phyloP scores from a whole-genome alignment of 23 tunicate species.

The Styela plicata region DNA sequence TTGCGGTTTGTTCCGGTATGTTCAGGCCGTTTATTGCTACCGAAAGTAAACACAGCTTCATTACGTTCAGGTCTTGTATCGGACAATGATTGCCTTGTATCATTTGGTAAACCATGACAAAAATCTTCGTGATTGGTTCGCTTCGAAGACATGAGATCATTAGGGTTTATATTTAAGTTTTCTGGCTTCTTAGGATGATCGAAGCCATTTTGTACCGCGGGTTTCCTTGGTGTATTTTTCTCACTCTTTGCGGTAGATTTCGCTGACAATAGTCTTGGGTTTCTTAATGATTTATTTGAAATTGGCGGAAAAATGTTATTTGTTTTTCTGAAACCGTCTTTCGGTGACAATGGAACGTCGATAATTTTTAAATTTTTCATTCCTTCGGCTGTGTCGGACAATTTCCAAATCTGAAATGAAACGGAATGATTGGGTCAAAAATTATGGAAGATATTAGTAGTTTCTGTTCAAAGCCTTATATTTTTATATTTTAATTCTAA shows the following conservation, averaged over 20 bases:
- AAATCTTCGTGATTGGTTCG: not conserved
- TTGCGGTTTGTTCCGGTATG: not conserved
- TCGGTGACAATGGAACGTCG: not conserved
- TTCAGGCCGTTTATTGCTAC: not conserved
- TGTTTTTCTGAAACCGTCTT: not conserved
- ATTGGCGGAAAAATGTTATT: constrained; percentile 27
- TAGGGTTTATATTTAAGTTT: not conserved
- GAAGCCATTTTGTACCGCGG: not conserved
- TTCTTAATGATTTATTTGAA: constrained; percentile 3
- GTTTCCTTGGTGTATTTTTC: constrained; percentile 5
- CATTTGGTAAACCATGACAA: constrained; percentile 13
- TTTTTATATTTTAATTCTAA: no score
- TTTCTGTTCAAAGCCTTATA: no score
- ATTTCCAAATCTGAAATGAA: constrained; percentile 30
- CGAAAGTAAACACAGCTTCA: not conserved
- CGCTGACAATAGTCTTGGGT: constrained; percentile 19
- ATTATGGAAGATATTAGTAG: not conserved
- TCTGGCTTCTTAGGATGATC: not conserved
- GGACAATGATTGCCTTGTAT: not conserved
- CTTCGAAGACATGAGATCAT: not conserved
- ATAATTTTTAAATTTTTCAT: not conserved
- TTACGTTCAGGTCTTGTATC: constrained; percentile 4
- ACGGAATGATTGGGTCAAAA: not conserved
- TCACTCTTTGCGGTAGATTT: not conserved
- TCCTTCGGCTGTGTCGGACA: constrained; percentile 3